Percentiles rank a stretch among this genome's conserved stretches.
These are phyloP conservation scores for Coregonus clupeaformis DNA, from an alignment of 2,113 vertebrate species.

Conservation along the genomic window DNA sequence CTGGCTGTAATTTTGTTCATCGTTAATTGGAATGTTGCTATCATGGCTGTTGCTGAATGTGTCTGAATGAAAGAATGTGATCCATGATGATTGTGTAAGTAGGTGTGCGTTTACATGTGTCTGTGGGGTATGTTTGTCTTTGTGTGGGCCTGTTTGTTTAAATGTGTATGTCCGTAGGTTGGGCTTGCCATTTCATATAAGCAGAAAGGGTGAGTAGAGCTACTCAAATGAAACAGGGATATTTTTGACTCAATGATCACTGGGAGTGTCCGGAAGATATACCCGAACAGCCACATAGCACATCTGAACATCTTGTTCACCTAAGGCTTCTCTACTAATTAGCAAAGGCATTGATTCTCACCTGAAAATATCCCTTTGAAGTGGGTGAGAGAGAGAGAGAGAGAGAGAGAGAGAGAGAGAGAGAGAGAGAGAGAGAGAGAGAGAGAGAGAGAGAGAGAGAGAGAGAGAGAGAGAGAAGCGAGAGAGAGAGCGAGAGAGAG, in stretches of 20 bases:
- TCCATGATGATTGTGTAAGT: not conserved
- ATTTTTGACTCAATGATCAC: not conserved
- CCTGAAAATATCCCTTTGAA: conserved; percentile 4
- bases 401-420: too few relatives aligned
- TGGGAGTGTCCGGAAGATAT: not conserved
- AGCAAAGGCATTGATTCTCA: conserved; percentile 9
- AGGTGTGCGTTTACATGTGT: not conserved
- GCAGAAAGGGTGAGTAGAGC: not conserved
- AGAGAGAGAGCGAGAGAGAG: conserved; percentile 4
- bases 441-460: conserved; percentile 4
- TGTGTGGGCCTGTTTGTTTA: too few relatives aligned
- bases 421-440: not conserved
- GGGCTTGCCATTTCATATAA: too few relatives aligned
- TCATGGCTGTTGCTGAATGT: not conserved
- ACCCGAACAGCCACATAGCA: not conserved
- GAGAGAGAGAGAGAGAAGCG: not conserved
- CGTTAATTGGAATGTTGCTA: not conserved
- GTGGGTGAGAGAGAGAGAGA: not conserved
- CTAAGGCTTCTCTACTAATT: conserved; percentile 4
- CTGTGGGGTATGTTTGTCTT: too few relatives aligned
- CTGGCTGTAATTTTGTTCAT: not conserved
- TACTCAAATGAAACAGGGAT: conserved; percentile 3
- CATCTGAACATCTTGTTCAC: not conserved
- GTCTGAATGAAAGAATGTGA: not conserved
- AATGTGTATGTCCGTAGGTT: too few relatives aligned